Percentiles rank a stretch among this genome's conserved stretches.
Conservation (phyloP, 2,113 vertebrate genomes). For the Tauraco erythrolophus region DNA sequence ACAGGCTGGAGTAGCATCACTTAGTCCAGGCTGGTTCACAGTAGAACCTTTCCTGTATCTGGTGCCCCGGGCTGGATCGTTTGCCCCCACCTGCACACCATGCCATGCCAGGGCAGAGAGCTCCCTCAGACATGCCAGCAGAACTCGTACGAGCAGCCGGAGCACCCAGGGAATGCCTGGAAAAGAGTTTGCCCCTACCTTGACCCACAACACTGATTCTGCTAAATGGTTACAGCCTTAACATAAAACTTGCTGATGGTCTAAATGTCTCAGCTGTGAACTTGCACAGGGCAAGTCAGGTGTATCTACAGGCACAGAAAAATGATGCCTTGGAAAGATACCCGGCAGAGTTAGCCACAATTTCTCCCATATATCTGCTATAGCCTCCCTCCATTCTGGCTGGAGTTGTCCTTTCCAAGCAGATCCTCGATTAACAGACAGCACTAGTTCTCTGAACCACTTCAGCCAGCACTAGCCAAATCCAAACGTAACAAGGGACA, state of each 20-base stretch:
- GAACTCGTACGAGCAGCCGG: accelerated
- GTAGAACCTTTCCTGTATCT: not conserved
- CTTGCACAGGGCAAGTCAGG: not conserved
- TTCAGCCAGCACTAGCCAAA: not conserved
- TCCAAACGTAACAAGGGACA: not conserved
- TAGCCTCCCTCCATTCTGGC: not conserved
- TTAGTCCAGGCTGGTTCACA: not conserved
- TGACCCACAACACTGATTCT: not conserved
- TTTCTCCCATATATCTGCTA: not conserved
- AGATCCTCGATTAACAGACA: not conserved
- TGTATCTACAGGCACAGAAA: not conserved
- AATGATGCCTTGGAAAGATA: not conserved
- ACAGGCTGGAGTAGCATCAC: not conserved
- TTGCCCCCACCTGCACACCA: not conserved
- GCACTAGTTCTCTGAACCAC: not conserved
- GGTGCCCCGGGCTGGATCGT: no score
- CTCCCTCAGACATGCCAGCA: not conserved
- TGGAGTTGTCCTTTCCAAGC: not conserved
- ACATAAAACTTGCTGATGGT: not conserved
- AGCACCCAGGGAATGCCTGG: not conserved
- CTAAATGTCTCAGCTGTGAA: not conserved
- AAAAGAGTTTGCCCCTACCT: not conserved
- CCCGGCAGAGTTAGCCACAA: not conserved
- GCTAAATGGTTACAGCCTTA: not conserved
- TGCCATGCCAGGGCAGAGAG: accelerated